These are phyloP conservation scores for Zaprionus nigranus DNA, from an alignment of 1,140 invertebrate genomes.

Conservation along the genomic window DNA sequence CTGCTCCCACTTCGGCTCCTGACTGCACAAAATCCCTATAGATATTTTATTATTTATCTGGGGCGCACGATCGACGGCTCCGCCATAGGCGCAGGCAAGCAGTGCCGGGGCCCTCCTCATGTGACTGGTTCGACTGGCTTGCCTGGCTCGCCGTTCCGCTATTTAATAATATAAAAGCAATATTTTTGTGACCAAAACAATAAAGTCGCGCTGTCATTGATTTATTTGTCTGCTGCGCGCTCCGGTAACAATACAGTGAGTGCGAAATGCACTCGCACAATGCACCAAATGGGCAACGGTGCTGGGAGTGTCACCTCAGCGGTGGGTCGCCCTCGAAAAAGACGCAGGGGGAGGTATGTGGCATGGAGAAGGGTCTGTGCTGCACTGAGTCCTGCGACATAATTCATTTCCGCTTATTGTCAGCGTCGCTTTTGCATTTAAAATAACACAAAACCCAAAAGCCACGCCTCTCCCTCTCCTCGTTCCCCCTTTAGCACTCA, in stretches of 20 bases:
- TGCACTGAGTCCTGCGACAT: conserved; percentile 59
- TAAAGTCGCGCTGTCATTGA: conserved; percentile 83
- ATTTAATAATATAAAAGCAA: conserved; percentile 82
- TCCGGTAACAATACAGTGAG: conserved; percentile 73
- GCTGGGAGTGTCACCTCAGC: conserved; percentile 52
- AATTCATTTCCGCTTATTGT: conserved; percentile 83
- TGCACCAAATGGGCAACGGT: conserved; percentile 50
- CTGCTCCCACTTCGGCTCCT: not conserved
- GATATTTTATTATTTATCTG: conserved; percentile 81
- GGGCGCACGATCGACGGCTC: conserved; percentile 54
- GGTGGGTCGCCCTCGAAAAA: conserved; percentile 37
- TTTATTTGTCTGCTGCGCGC: conserved; percentile 81
- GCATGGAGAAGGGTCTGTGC: not conserved
- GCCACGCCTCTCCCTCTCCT: conserved; percentile 5
- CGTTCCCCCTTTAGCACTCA: not conserved
- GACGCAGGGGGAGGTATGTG: not conserved
- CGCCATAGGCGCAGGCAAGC: conserved; percentile 27
- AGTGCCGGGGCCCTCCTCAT: conserved; percentile 1
- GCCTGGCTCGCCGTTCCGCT: conserved; percentile 21
- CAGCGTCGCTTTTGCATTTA: conserved; percentile 70
- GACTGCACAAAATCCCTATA: conserved; percentile 56
- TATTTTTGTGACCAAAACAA: conserved; percentile 83
- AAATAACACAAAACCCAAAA: conserved; percentile 67
- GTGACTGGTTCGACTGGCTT: too few species aligned
- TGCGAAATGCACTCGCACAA: conserved; percentile 81